Evolutionary conservation across 1,140 invertebrate species (phyloP).

Genomic region (Tyrophagus putrescentiae): DNA sequence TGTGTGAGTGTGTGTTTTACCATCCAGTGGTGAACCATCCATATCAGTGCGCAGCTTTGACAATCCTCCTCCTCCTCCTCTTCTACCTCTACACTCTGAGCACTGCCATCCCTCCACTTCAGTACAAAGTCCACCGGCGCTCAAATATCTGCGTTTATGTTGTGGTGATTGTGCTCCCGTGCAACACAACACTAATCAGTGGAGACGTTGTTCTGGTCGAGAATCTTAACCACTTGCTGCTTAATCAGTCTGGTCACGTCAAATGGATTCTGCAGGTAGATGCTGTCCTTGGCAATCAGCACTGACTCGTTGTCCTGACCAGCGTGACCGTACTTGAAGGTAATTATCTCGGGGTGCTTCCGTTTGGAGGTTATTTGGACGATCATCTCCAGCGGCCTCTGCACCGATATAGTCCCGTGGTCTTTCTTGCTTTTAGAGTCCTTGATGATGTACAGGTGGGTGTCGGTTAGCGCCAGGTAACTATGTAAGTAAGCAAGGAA

Average conservation of each 20-base stretch:
- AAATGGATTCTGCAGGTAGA: constrained; percentile 21
- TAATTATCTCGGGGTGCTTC: constrained; percentile 79
- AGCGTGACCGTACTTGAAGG: constrained; percentile 76
- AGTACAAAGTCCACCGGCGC: too few species aligned
- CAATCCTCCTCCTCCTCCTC: too few species aligned
- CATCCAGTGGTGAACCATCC: too few species aligned
- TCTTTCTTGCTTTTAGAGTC: constrained; percentile 56
- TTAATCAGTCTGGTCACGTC: constrained; percentile 24
- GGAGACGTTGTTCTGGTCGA: constrained; percentile 12
- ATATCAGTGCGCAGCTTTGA: too few species aligned
- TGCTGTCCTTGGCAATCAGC: constrained; percentile 21
- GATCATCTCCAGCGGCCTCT: constrained; percentile 67
- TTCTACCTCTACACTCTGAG: too few species aligned
- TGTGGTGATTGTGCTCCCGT: not conserved
- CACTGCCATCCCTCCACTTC: too few species aligned
- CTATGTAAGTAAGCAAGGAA: constrained; percentile 34
- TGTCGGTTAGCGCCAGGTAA: constrained; percentile 70
- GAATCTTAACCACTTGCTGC: constrained; percentile 22
- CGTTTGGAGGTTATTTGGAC: constrained; percentile 93
- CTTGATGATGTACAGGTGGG: constrained; percentile 68
- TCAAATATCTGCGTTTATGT: not conserved
- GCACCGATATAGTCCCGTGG: constrained; percentile 63
- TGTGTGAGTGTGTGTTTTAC: too few species aligned
- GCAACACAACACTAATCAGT: not conserved
- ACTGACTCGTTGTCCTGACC: constrained; percentile 45